Evolutionary conservation across 2,113 vertebrate genomes (phyloP).

Genomic region (Coracopsis vasa): DNA sequence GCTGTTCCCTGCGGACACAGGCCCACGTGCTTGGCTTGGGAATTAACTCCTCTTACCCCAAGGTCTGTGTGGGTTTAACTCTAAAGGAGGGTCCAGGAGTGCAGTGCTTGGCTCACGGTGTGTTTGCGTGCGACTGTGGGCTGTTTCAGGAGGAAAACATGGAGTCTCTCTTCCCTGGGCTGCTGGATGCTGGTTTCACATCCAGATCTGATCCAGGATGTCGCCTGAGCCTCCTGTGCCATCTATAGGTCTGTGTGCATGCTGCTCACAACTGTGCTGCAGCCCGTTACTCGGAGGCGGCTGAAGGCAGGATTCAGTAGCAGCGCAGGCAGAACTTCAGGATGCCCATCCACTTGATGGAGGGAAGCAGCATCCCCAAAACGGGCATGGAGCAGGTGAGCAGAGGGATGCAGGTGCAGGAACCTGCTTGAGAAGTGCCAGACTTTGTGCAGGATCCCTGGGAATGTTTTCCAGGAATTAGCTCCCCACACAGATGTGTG

Average conservation of each 20-base stretch:
- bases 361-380: neutral
- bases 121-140: accelerated
- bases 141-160: neutral
- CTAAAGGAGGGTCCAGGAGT: neutral
- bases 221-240: neutral
- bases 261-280: neutral
- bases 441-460: neutral
- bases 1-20: slow-evolving; percentile 34
- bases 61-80: neutral
- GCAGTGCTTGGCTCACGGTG: accelerated
- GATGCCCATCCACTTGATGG: accelerated
- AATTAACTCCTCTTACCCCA: slow-evolving; percentile 65
- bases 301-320: neutral
- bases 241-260: neutral
- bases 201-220: neutral
- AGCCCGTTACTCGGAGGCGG: accelerated
- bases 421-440: neutral
- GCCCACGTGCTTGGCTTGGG: slow-evolving; percentile 20
- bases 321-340: neutral
- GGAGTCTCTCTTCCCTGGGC: neutral
- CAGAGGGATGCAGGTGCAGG: neutral
- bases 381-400: neutral
- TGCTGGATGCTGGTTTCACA: neutral
- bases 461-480: neutral
- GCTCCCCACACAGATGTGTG: neutral